Conservation (phyloP, 2,888 invertebrate species). For the Dusona sp. region DNA sequence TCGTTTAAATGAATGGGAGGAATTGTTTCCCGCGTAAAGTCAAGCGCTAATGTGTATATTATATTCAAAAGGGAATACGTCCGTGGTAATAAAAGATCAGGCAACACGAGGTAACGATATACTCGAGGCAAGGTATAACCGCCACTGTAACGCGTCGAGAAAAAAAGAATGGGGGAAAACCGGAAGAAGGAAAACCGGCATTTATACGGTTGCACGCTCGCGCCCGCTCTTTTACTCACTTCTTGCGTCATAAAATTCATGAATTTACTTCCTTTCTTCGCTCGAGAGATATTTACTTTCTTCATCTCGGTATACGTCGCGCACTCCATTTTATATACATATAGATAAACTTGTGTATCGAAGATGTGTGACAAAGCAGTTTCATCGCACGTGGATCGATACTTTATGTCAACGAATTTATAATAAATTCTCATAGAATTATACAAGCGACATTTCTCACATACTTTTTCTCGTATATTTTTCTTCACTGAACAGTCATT, state of each 20-base stretch:
- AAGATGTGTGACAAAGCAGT: constrained; percentile 7
- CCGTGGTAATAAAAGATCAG: constrained; percentile 57
- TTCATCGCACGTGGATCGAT: not conserved
- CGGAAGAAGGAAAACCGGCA: constrained; percentile 69
- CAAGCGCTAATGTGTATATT: constrained; percentile 48
- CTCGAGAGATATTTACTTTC: constrained; percentile 65
- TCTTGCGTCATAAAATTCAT: constrained; percentile 70
- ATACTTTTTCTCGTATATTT: not conserved
- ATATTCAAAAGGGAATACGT: constrained; percentile 56
- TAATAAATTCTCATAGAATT: not conserved
- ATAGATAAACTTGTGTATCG: not conserved
- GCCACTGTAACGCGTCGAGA: constrained; percentile 21
- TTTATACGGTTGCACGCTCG: constrained; percentile 69
- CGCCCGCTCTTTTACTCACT: constrained; percentile 35
- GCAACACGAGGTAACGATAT: constrained; percentile 33
- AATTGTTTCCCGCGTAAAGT: constrained; percentile 51
- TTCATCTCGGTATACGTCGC: constrained; percentile 19
- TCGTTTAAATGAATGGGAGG: constrained; percentile 22
- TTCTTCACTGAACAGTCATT: constrained; percentile 9
- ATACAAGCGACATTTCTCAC: not conserved
- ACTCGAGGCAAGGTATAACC: constrained; percentile 4
- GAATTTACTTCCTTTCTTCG: constrained; percentile 71
- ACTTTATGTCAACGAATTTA: not conserved
- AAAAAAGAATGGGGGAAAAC: constrained; percentile 62
- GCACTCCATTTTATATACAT: not conserved